These are phyloP conservation scores for Dryomyza anilis DNA, from an alignment of 2,888 invertebrate species.

Conservation along the genomic window DNA sequence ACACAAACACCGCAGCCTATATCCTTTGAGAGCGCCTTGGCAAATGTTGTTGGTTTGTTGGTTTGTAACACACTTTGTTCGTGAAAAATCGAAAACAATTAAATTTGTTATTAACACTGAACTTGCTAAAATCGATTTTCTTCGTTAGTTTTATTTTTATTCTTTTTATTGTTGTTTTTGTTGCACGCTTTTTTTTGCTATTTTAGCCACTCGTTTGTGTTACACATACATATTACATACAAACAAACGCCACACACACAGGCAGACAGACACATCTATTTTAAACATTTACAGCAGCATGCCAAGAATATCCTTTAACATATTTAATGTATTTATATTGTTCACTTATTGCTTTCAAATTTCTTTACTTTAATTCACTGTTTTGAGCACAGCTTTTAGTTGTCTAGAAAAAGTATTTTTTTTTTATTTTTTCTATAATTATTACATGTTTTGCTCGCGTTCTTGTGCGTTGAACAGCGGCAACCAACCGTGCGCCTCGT, in stretches of 20 bases:
- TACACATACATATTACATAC: not conserved
- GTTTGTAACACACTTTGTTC: not conserved
- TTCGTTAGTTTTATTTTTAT: not conserved
- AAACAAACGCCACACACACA: not conserved
- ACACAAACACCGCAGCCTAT: too few species aligned
- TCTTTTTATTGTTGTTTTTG: not conserved
- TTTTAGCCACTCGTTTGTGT: not conserved
- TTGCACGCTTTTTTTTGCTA: not conserved
- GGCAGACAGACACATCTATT: not conserved
- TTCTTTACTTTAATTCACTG: not conserved
- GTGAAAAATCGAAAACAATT: slow-evolving; percentile 46
- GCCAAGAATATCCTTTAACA: not conserved
- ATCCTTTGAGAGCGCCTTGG: not conserved
- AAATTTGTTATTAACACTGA: slow-evolving; percentile 54
- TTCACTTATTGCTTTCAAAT: not conserved
- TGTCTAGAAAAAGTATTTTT: not conserved
- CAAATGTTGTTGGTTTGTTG: not conserved
- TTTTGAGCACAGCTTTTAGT: not conserved
- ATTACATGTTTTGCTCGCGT: not conserved
- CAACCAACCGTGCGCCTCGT: slow-evolving; percentile 4
- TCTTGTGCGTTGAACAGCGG: too few species aligned
- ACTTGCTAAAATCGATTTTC: slow-evolving; percentile 35
- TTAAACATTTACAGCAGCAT: not conserved
- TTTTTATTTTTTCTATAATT: not conserved
- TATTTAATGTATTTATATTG: not conserved